Conservation (phyloP, 2,797 vertebrate species). For the Schizopygopsis malacanthus region DNA sequence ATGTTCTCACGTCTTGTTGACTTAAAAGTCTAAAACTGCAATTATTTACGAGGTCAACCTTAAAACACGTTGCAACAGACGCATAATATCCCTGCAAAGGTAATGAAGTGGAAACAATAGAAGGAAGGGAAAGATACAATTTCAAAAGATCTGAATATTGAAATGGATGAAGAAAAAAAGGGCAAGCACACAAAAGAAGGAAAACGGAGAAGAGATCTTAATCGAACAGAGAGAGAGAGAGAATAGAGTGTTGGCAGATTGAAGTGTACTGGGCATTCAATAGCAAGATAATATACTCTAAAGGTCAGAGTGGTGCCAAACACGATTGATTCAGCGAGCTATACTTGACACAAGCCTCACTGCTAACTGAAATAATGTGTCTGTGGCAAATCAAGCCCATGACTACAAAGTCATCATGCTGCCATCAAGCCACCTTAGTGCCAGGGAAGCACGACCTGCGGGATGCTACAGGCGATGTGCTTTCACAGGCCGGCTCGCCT, state of each 20-base stretch:
- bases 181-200: slow-evolving; percentile 36
- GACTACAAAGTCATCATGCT: slow-evolving; percentile 34
- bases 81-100: slow-evolving; percentile 15
- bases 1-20: background rate
- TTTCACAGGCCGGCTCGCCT: slow-evolving; percentile 17
- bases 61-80: background rate
- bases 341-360: slow-evolving; percentile 71
- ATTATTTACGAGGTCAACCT: slow-evolving; percentile 8
- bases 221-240: slow-evolving; percentile 67
- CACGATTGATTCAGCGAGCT: slow-evolving; percentile 80
- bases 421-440: slow-evolving; percentile 39
- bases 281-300: slow-evolving; percentile 75
- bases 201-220: slow-evolving; percentile 46
- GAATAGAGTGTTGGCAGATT: slow-evolving; percentile 54
- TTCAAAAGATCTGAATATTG: slow-evolving; percentile 26
- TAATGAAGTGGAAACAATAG: slow-evolving; percentile 29
- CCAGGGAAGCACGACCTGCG: slow-evolving; percentile 23
- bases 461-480: slow-evolving; percentile 21
- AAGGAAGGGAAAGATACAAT: slow-evolving; percentile 40
- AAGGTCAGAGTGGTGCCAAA: slow-evolving; percentile 78
- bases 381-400: slow-evolving; percentile 39
- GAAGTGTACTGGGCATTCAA: slow-evolving; percentile 59
- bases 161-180: slow-evolving; percentile 39
- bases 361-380: slow-evolving; percentile 49
- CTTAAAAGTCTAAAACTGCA: slow-evolving; percentile 1